Evolutionary conservation across 2,797 vertebrate species (phyloP), one percentile per base, ranked within the genome.

Genomic region (Notoglanidium macrostoma): DNA sequence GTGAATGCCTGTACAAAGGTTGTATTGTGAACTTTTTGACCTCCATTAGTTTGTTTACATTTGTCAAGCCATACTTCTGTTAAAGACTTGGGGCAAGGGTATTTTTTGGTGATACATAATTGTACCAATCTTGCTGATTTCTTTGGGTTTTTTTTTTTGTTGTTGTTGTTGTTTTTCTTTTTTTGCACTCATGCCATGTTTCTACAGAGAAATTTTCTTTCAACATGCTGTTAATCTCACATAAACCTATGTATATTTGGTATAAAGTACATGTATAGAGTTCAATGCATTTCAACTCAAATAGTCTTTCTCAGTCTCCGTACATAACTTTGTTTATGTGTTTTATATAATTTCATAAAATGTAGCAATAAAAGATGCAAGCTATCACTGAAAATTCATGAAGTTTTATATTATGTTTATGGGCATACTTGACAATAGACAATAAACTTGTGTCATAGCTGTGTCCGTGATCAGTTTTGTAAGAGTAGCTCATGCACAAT

Each of bases 1-100:
- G 10, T 54, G 54, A 63, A 54, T 63, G 23, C 49, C 21, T 79
- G 49, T 40, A 77, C 32, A 21, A 57, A 26, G 74, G 14, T n/a
- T 51, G 46, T n/a, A 21, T 67, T 67, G 59, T 70, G 29, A 79
- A 49, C 51, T 5, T n/a, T 78, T 46, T 78, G 46, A 76, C 83
- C 44, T 84, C 87, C 8, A 21, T 88, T 40, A 44, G 44, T 73
- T 84, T 86, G 89, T 90, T 90, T 90, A 90, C 89, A 89, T 89
- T 85, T 87, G 59, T 86, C 61, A 85, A 84, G 89, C 88, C 89
- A 90, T 90, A 87, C 26, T 67, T 55, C 0, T 32, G 35, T 84
- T 73, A 70, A 51, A 85, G 17, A 78, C 8, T 55, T 81, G 57
- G 23, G 49, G 74, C 67, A 23, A 70, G n/a, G 57, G 40, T 49